A percentile compares a stretch with the other conserved stretches of the same genome.
Conservation (phyloP, 2,113 vertebrate genomes). For the Charina bottae region DNA sequence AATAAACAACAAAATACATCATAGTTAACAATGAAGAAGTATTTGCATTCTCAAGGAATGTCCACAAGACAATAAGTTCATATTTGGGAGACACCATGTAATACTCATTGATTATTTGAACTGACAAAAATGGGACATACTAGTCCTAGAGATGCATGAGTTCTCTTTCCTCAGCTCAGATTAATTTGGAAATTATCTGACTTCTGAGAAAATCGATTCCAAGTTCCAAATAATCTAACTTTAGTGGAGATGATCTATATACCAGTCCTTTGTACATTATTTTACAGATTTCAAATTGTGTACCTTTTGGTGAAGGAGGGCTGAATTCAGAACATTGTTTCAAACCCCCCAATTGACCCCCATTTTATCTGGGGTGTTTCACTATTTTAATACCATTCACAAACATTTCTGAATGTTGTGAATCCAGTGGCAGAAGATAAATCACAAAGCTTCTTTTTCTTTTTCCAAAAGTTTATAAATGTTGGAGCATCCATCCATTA, state of each 20-base stretch:
- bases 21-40: neutral
- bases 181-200: neutral
- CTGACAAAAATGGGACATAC: neutral
- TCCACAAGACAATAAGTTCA: neutral
- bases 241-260: neutral
- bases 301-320: neutral
- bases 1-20: too few relatives aligned
- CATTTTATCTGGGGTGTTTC: neutral
- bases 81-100: neutral
- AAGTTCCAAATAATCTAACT: neutral
- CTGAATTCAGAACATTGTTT: neutral
- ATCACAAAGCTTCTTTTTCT: neutral
- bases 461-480: neutral
- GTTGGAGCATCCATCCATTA: neutral
- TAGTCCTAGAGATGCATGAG: neutral
- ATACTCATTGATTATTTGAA: neutral
- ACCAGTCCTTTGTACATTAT: neutral
- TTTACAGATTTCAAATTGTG: neutral
- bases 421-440: neutral
- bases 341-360: neutral
- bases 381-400: too few relatives aligned
- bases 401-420: neutral
- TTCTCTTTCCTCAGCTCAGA: neutral
- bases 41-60: neutral
- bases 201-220: neutral